These are phyloP conservation scores for Paraplagusia blochii DNA, from an alignment of 2,113 vertebrate genomes.

Conservation along the genomic window DNA sequence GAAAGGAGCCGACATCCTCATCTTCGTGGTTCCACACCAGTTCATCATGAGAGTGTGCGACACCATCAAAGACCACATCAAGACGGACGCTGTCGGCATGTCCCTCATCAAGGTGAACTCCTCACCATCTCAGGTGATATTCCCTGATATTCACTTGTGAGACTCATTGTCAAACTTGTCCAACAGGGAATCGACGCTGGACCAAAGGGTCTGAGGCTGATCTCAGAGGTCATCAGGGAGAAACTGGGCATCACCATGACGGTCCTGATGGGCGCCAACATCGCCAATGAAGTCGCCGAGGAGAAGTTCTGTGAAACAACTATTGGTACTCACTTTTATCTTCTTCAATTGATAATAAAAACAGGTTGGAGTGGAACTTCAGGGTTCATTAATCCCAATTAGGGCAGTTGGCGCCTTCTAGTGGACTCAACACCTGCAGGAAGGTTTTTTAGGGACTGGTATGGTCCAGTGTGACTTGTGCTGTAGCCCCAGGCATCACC, in stretches of 20 bases:
- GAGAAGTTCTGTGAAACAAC: slow-evolving; percentile 98
- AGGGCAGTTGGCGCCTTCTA: too few relatives aligned
- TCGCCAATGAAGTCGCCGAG: slow-evolving; percentile 92
- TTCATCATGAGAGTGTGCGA: slow-evolving; percentile 88
- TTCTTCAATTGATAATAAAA: too few relatives aligned
- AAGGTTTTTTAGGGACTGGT: too few relatives aligned
- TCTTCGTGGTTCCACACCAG: slow-evolving; percentile 97
- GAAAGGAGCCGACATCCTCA: slow-evolving; percentile 83
- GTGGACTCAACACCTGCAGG: too few relatives aligned
- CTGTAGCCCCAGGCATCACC: too few relatives aligned
- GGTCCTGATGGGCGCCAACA: slow-evolving; percentile 96
- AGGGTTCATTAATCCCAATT: too few relatives aligned
- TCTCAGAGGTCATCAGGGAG: slow-evolving; percentile 89
- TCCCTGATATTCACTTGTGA: background rate
- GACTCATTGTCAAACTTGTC: background rate
- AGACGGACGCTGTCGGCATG: slow-evolving; percentile 83
- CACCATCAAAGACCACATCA: slow-evolving; percentile 88
- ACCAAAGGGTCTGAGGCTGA: slow-evolving; percentile 90
- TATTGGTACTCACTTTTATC: slow-evolving; percentile 87
- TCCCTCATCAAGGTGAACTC: slow-evolving; percentile 93
- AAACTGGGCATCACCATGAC: slow-evolving; percentile 86
- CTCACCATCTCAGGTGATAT: background rate
- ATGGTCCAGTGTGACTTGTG: too few relatives aligned
- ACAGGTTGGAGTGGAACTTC: too few relatives aligned
- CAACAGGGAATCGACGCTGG: slow-evolving; percentile 89